Conservation (phyloP, 2,888 invertebrate species). For the Epinotia demarniana region DNA sequence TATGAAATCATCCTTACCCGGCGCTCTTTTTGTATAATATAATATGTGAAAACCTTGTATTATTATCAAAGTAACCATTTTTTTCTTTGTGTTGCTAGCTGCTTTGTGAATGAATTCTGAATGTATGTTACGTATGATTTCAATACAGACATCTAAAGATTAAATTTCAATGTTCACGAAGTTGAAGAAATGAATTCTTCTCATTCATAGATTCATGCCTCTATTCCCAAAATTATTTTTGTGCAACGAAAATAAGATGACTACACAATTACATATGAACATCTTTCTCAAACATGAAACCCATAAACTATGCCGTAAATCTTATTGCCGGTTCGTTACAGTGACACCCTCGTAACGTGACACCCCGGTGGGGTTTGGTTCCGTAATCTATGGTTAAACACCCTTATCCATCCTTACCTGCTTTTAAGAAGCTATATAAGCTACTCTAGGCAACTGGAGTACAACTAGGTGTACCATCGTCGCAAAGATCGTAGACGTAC, state of each 20-base stretch:
- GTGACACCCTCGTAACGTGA: slow-evolving; percentile 9
- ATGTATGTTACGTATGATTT: background rate
- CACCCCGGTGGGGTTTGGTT: background rate
- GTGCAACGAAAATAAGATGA: too few species aligned
- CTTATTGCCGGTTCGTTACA: slow-evolving; percentile 11
- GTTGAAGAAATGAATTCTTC: too few species aligned
- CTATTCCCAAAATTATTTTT: too few species aligned
- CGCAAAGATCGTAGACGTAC: too few species aligned
- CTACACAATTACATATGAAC: background rate
- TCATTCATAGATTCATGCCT: too few species aligned
- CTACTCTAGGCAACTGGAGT: background rate
- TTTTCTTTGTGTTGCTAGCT: background rate
- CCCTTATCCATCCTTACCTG: slow-evolving; percentile 49
- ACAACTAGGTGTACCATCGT: background rate
- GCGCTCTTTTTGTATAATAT: background rate
- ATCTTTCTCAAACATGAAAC: slow-evolving; percentile 9
- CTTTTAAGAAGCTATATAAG: slow-evolving; percentile 19
- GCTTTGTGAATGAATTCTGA: background rate
- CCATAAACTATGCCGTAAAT: slow-evolving; percentile 10
- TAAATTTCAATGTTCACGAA: too few species aligned
- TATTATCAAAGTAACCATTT: background rate
- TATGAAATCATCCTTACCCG: background rate
- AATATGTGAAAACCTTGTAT: slow-evolving; percentile 5
- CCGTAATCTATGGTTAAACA: slow-evolving; percentile 26
- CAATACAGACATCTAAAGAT: too few species aligned